Evolutionary conservation across 2,113 vertebrate genomes (phyloP).

Genomic region (Triplophysa dalaica): DNA sequence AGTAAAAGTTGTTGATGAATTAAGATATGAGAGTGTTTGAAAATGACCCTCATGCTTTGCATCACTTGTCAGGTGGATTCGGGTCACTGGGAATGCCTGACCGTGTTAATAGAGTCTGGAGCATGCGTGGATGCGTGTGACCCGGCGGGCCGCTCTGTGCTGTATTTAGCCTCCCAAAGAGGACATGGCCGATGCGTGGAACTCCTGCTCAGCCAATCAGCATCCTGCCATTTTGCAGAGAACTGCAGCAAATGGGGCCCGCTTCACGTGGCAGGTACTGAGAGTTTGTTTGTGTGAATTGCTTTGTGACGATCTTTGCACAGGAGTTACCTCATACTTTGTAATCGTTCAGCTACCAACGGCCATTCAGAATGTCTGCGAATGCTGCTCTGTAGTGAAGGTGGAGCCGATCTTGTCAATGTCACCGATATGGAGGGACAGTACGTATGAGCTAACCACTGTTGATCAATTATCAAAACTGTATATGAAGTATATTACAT

Average conservation of each 20-base stretch:
- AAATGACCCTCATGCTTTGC: neutral
- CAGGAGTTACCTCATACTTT: neutral
- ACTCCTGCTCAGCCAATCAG: conserved; percentile 88
- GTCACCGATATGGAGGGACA: conserved; percentile 86
- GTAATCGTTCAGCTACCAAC: conserved; percentile 77
- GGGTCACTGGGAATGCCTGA: conserved; percentile 53
- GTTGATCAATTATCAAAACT: neutral
- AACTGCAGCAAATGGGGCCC: conserved; percentile 85
- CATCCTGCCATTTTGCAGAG: conserved; percentile 86
- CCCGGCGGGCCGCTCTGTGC: conserved; percentile 83
- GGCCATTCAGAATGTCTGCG: conserved; percentile 93
- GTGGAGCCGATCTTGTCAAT: conserved; percentile 83
- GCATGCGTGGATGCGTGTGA: conserved; percentile 84
- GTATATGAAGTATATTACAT: neutral
- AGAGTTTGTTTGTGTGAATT: neutral
- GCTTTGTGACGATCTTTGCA: neutral
- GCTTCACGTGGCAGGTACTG: conserved; percentile 86
- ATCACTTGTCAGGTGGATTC: conserved; percentile 37
- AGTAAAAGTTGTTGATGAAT: neutral
- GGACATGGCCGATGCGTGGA: conserved; percentile 87
- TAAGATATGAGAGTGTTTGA: neutral
- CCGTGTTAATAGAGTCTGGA: conserved; percentile 43
- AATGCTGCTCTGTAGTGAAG: conserved; percentile 86
- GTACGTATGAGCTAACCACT: conserved; percentile 74
- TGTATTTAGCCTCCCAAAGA: conserved; percentile 88